Percentiles rank a stretch among this genome's conserved stretches.
Conservation (phyloP, 2,113 vertebrate genomes). For the Oreochromis spilurus region DNA sequence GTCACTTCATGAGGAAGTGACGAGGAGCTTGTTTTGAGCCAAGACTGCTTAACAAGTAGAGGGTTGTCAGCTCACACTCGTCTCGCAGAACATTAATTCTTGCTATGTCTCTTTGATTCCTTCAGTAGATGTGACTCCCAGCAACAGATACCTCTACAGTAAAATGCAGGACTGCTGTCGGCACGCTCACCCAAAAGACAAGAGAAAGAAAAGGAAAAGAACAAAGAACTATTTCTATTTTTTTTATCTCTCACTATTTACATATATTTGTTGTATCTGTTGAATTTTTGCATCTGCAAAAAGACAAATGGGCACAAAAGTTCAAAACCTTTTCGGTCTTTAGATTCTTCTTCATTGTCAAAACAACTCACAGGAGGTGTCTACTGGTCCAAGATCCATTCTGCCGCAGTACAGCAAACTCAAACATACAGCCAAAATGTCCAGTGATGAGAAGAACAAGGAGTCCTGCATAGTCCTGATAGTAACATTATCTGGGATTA, state of each 20-base stretch:
- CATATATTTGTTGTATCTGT: neutral
- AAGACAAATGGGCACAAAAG: neutral
- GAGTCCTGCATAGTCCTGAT: neutral
- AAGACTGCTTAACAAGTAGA: neutral
- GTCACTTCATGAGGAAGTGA: neutral
- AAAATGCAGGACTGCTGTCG: neutral
- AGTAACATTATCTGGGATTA: neutral
- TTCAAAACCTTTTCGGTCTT: neutral
- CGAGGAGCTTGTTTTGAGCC: neutral
- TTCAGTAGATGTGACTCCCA: neutral
- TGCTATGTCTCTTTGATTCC: neutral
- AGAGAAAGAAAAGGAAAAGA: neutral
- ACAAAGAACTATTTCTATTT: neutral
- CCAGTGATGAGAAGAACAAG: neutral
- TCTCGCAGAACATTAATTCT: neutral
- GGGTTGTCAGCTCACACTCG: neutral
- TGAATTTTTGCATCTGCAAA: neutral
- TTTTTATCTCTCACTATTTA: neutral
- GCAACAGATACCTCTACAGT: neutral
- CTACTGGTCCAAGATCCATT: neutral
- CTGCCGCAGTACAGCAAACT: neutral
- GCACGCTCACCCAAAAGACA: neutral
- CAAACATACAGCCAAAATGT: neutral
- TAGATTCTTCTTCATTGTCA: neutral
- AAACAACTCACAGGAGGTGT: neutral